Evolutionary conservation across 1,140 invertebrate species (phyloP).

Genomic region (Pomacea maculata): DNA sequence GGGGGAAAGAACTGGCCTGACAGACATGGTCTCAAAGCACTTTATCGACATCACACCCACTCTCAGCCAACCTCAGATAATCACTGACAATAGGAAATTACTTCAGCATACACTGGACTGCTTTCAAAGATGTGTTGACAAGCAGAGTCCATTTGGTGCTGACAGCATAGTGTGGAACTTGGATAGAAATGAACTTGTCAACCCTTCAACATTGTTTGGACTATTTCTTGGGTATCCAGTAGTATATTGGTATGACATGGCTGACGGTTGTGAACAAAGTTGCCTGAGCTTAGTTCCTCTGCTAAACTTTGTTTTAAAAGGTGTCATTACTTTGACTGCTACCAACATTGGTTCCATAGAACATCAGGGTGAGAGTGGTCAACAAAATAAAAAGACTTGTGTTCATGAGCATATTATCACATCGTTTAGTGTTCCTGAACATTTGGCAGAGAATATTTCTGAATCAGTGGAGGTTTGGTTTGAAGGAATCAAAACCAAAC

Average conservation of each 20-base stretch:
- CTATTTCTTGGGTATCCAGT: conserved; percentile 18
- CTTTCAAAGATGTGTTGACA: neutral
- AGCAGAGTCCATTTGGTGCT: neutral
- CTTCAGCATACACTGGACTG: neutral
- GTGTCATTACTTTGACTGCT: neutral
- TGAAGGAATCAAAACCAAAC: neutral
- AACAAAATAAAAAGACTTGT: neutral
- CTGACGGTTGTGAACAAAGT: neutral
- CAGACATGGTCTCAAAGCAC: neutral
- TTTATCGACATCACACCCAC: conserved; percentile 6
- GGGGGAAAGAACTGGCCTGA: neutral
- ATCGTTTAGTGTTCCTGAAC: conserved; percentile 9
- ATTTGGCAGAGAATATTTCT: neutral
- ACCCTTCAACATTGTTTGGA: conserved; percentile 18
- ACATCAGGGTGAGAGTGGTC: neutral
- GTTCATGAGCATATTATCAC: neutral
- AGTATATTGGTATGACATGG: conserved; percentile 21
- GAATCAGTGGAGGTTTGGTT: conserved; percentile 2
- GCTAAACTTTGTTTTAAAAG: conserved; percentile 11
- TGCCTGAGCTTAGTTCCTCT: conserved; percentile 9
- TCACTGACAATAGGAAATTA: neutral
- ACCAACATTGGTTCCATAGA: too few relatives aligned
- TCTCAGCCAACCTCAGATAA: neutral
- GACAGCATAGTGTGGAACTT: neutral
- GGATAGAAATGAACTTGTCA: neutral